phyloP scores from a whole-genome alignment of 2,888 invertebrate species.

The Trissonchulus sp. region DNA sequence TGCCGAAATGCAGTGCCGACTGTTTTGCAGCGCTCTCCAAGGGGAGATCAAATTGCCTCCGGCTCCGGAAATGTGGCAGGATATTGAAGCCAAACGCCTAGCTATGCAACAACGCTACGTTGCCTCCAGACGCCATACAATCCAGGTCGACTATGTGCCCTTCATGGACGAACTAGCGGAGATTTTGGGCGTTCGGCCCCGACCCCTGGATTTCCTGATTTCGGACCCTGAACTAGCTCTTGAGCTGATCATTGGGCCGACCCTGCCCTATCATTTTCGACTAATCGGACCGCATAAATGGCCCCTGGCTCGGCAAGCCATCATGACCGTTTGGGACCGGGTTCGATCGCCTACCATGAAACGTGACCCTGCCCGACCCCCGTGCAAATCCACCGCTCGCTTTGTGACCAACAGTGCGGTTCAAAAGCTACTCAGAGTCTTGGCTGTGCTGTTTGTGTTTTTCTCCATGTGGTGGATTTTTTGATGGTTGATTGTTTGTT shows the following conservation, averaged over 20 bases:
- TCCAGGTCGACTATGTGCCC: slow-evolving; percentile 52
- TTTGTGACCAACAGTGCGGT: no score
- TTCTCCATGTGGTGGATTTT: no score
- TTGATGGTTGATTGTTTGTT: no score
- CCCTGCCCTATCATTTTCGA: slow-evolving; percentile 52
- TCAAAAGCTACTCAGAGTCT: no score
- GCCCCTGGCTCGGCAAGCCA: slow-evolving; percentile 54
- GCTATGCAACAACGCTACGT: slow-evolving; percentile 44
- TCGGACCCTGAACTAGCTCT: slow-evolving; percentile 44
- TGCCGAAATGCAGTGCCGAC: slow-evolving; percentile 53
- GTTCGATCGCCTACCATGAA: slow-evolving; percentile 33
- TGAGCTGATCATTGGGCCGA: slow-evolving; percentile 48
- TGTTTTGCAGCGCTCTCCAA: slow-evolving; percentile 3
- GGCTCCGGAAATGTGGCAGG: slow-evolving; percentile 47
- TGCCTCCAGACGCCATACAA: slow-evolving; percentile 51
- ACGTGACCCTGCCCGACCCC: slow-evolving; percentile 33
- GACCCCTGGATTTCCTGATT: slow-evolving; percentile 46
- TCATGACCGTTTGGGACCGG: slow-evolving; percentile 45
- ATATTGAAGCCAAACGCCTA: slow-evolving; percentile 47
- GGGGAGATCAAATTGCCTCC: slow-evolving; percentile 7
- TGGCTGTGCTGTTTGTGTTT: no score
- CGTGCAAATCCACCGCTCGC: no score
- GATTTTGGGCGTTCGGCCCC: slow-evolving; percentile 53
- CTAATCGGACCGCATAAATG: slow-evolving; percentile 54
- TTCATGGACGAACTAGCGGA: slow-evolving; percentile 56